Base-by-base conservation (phyloP, 1,140 invertebrate species). In the Brachionus koreanus region DNA sequence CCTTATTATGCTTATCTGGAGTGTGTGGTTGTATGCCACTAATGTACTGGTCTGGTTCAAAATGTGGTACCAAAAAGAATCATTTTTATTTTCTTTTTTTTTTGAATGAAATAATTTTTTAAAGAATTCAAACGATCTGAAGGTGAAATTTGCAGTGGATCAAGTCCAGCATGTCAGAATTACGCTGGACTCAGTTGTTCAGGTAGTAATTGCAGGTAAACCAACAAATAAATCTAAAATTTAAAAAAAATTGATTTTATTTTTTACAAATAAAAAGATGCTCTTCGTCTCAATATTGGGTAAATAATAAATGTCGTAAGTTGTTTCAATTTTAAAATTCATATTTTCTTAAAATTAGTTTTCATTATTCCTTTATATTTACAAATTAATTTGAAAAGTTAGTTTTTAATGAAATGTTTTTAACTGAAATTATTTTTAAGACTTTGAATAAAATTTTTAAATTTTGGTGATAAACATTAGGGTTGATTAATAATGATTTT, bases 271-370 rank as follows among this genome's bases (percentile, higher is more conserved):
- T 29, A 23, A 37, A 19, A 6, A 77, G 74, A 52, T 77, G 74
- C 9, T 19, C 29, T 35, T 37, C 43, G 9, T 10, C 74, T 16
- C 23, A 77, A 39, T 23, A 49, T 37, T 77, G 74, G 74, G 74
- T 77, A 16, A 13, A 10, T 3, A 77, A 77, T 19, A 77, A 77
- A 37, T 77, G 74, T 10, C 74, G 74, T 77, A 77, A 77, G 74
- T 37, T 52, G 23, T 75, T 52, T 19, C 3, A 12, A 16, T 23
- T 29, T 29, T 2, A 29, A 29, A 29, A 29, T 29, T 29, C 3
- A 29, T 2, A 29, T 29, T 29, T 29, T 29, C 29, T 2, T 29
- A 29, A 29, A 3, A 2, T 29, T 29, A 29, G 3, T 29, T 52
- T 29, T 29, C 29, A n/a, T n/a, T n/a, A n/a, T n/a, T n/a, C n/a